Evolutionary conservation across 2,888 invertebrate genomes (phyloP).

Genomic region (Nemapogon koenigi): DNA sequence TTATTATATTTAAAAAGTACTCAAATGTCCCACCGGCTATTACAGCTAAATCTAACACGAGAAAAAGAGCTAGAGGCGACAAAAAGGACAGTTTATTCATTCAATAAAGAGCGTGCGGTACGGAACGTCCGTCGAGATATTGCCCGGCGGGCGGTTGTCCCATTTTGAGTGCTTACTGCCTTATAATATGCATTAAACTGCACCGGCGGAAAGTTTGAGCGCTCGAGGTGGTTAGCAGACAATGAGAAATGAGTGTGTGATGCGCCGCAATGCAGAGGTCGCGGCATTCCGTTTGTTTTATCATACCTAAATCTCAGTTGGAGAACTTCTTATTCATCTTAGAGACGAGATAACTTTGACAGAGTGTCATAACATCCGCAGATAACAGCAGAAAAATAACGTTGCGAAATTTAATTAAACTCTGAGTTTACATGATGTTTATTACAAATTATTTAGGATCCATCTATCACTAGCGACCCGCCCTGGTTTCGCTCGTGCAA

Average conservation of each 20-base stretch:
- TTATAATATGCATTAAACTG: constrained; percentile 63
- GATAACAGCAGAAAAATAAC: no score
- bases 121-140: constrained; percentile 40
- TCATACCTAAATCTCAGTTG: constrained; percentile 57
- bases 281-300: constrained; percentile 53
- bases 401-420: no score
- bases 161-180: constrained; percentile 52
- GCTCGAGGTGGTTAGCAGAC: constrained; percentile 41
- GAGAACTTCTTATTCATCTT: constrained; percentile 34
- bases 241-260: constrained; percentile 59
- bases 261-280: constrained; percentile 52
- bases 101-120: constrained; percentile 47
- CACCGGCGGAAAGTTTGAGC: constrained; percentile 45
- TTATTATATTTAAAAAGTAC: no score
- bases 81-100: constrained; percentile 61
- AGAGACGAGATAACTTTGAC: constrained; percentile 52
- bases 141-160: constrained; percentile 40
- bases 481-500: no score
- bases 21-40: no score
- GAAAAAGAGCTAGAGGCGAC: constrained; percentile 49
- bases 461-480: no score
- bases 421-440: no score
- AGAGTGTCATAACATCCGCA: no score
- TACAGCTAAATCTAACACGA: no score
- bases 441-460: no score